Base-by-base conservation (phyloP, 1,140 invertebrate species). In the Euborellia annulipes region DNA sequence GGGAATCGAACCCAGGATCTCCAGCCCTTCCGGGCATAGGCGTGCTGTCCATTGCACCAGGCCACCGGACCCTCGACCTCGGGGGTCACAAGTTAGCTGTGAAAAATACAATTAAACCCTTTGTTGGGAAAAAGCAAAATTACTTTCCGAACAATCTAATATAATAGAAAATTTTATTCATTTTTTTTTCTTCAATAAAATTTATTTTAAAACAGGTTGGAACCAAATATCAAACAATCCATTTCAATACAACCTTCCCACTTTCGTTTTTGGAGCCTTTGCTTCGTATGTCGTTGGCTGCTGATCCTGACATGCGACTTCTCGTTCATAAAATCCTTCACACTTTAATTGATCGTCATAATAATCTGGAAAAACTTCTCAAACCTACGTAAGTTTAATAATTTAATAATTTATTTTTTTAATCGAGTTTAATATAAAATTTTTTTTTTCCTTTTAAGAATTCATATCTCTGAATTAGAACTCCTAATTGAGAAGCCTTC, bases 311-410 rank as follows among this genome's bases (percentile, higher is more conserved):
- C 47, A 84, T 93, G 54, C 71, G 93, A 37, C 72, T 93, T 39
- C 72, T 93, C 48, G 86, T 96, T 11, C 92, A 97, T 65, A 77
- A 87, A 52, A 95, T 98, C 58, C 76, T 98, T 46, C 95, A 98
- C 58, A 93, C 91, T 3, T 68, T 98, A 27, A 76, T 98, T n/a
- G 95, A 98, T 62, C 69, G 93, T 18, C 84, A 91, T 62, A 74
- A 78, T 16, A 96, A 95, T 63, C 70, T 80, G 36, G 67, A 74
- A 3, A 83, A 86, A 58, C 69, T 96, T 0, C 65, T 68, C 4
- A 75, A 71, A 52, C 79, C 89, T 22, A 81, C 72, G 83, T 89
- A 65, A 74, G 73, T 69, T 7, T 8, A 21, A n/a, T 23, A 27
- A 23, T 43, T 43, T 20, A 20, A 2, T 2, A n/a, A 11, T 43